A percentile compares a stretch with the other conserved stretches of the same genome.
These are phyloP conservation scores for Apistogramma diplotaenia DNA, from an alignment of 2,113 vertebrate genomes.

Conservation along the genomic window DNA sequence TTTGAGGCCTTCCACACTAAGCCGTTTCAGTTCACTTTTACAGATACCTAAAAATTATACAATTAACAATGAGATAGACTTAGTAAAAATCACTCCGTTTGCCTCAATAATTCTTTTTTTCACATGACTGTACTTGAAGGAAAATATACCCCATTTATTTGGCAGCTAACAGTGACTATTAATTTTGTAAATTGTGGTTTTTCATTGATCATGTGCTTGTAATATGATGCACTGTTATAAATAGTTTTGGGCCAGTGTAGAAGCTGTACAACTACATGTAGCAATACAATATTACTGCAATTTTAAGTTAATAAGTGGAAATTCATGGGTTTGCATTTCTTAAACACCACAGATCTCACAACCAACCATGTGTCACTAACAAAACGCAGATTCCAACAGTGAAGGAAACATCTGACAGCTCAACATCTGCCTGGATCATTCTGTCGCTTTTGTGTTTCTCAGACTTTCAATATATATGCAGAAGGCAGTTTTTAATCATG, in stretches of 20 bases:
- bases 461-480: neutral
- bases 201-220: neutral
- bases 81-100: neutral
- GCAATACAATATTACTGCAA: neutral
- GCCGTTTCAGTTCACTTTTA: neutral
- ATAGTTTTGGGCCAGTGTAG: neutral
- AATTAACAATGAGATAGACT: too few species aligned
- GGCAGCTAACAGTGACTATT: neutral
- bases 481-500: neutral
- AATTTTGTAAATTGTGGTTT: neutral
- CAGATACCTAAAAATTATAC: neutral
- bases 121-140: neutral
- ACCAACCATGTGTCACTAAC: neutral
- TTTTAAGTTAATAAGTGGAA: neutral
- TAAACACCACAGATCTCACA: neutral
- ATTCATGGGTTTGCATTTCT: neutral
- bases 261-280: neutral
- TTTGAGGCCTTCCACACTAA: slow-evolving; percentile 9
- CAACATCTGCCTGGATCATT: slow-evolving; percentile 3
- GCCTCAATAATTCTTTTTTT: neutral
- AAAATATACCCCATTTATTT: neutral
- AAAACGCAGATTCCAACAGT: slow-evolving; percentile 39
- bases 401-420: slow-evolving; percentile 42
- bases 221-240: neutral
- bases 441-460: slow-evolving; percentile 13